Percentiles rank a stretch among this genome's conserved stretches.
phyloP scores from a whole-genome alignment of 2,888 invertebrate species.

The Drosophila pseudotalamancana region DNA sequence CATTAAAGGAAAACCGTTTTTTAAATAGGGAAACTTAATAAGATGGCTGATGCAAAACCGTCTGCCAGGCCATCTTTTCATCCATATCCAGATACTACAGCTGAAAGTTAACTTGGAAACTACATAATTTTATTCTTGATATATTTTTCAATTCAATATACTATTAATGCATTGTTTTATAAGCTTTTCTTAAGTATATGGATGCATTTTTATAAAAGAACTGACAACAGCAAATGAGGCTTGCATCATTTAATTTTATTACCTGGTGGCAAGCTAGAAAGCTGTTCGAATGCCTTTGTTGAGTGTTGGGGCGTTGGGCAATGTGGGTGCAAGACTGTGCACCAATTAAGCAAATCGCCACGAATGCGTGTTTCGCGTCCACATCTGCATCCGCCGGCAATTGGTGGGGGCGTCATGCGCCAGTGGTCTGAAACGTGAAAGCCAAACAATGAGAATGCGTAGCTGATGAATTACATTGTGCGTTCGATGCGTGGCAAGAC shows the following conservation, averaged over 20 bases:
- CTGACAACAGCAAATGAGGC: background rate
- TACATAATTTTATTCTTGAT: too few species aligned
- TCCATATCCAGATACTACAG: too few species aligned
- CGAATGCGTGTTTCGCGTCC: conserved; percentile 56
- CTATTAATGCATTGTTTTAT: too few species aligned
- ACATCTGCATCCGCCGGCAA: conserved; percentile 39
- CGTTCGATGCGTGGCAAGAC: conserved; percentile 17
- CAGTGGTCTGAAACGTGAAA: conserved; percentile 45
- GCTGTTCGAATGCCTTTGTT: background rate
- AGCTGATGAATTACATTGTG: conserved; percentile 70
- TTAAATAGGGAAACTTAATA: too few species aligned
- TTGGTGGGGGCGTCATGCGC: conserved; percentile 65
- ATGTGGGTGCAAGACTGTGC: conserved; percentile 31
- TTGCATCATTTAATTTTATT: background rate
- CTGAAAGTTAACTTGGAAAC: too few species aligned
- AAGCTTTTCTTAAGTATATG: too few species aligned
- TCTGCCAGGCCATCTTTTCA: too few species aligned
- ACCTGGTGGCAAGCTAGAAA: background rate
- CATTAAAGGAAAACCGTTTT: too few species aligned
- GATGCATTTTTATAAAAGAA: background rate
- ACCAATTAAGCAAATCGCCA: conserved; percentile 71
- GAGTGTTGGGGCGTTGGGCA: background rate
- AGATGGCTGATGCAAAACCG: too few species aligned
- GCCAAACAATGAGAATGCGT: conserved; percentile 70
- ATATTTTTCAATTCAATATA: too few species aligned